These are phyloP conservation scores for Sinocyclocheilus anshuiensis DNA, from an alignment of 2,113 vertebrate species.

Conservation along the genomic window DNA sequence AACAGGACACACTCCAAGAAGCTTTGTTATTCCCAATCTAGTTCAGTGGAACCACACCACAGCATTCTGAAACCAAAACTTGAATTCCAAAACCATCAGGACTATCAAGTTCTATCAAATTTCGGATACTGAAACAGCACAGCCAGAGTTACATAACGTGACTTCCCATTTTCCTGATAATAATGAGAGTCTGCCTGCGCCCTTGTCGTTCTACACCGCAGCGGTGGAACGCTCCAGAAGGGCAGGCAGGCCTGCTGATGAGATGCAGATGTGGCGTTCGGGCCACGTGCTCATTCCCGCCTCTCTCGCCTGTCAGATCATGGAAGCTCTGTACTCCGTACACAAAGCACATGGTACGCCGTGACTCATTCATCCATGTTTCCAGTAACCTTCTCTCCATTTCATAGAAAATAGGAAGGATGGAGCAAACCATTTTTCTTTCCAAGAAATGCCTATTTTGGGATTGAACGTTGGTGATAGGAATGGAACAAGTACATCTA, in stretches of 20 bases:
- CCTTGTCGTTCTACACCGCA: constrained; percentile 22
- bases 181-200: constrained; percentile 25
- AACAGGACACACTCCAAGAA: not conserved
- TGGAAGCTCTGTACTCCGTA: constrained; percentile 14
- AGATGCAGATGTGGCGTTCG: constrained; percentile 50
- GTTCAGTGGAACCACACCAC: not conserved
- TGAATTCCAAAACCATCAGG: not conserved
- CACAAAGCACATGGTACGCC: constrained; percentile 7
- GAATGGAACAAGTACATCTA: not conserved
- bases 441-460: not conserved
- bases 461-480: not conserved
- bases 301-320: constrained; percentile 33
- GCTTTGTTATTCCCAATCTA: not conserved
- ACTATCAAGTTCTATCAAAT: constrained; percentile 11
- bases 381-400: constrained; percentile 26
- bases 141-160: constrained; percentile 35
- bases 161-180: constrained; percentile 15
- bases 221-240: constrained; percentile 16
- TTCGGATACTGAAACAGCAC: not conserved
- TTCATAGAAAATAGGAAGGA: not conserved
- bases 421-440: not conserved
- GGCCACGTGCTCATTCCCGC: constrained; percentile 27
- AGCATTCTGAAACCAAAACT: constrained; percentile 18
- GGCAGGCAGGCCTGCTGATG: constrained; percentile 41
- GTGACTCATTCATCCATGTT: constrained; percentile 24